Evolutionary conservation across 2,888 invertebrate species (phyloP).

Genomic region (Glyphotaelius pellucidus): DNA sequence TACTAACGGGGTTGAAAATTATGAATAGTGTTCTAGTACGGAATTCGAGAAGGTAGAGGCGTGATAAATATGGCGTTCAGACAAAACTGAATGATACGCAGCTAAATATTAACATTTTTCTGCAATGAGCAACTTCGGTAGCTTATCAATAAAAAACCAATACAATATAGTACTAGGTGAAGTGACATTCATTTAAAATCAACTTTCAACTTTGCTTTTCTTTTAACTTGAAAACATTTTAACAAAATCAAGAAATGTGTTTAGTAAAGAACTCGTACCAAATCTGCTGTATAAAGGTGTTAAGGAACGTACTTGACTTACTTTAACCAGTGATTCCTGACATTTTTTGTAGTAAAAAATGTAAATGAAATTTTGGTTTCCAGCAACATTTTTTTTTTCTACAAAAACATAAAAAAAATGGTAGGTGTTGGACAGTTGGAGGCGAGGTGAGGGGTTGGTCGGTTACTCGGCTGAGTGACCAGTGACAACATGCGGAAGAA

Average conservation of each 20-base stretch:
- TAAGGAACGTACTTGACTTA: too few species aligned
- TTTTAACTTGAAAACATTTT: not conserved
- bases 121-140: not conserved
- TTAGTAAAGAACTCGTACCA: not conserved
- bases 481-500: too few species aligned
- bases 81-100: not conserved
- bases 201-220: not conserved
- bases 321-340: too few species aligned
- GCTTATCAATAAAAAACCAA: conserved; percentile 25
- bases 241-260: not conserved
- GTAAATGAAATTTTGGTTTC: too few species aligned
- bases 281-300: too few species aligned
- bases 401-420: too few species aligned
- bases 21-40: not conserved
- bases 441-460: too few species aligned
- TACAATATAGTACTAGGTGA: not conserved
- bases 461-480: too few species aligned
- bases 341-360: too few species aligned
- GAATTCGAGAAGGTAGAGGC: not conserved
- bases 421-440: too few species aligned
- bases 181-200: not conserved
- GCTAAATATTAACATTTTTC: conserved; percentile 3
- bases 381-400: too few species aligned
- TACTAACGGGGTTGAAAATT: not conserved
- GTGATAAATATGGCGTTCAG: not conserved